Evolutionary conservation across 2,797 vertebrate species (phyloP), one percentile per base, ranked within the genome.

Genomic region (Argyrosomus regius): DNA sequence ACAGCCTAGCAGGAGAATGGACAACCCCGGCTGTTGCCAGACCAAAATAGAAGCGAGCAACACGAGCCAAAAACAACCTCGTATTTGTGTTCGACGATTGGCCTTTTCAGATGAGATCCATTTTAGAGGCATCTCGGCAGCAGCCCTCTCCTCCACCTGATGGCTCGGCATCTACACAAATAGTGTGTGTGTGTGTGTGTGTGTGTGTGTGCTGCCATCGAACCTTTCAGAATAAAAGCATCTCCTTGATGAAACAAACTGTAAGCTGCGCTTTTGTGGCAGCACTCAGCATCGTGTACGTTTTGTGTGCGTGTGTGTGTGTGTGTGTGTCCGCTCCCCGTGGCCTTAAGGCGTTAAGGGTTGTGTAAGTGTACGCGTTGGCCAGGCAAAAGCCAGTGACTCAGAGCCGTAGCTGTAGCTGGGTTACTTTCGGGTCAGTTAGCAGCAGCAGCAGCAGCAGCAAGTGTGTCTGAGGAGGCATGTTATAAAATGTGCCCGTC

Each of bases 381-480:
- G 83, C 78, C 86, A 80, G 86, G 89, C 84, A 83, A 75, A 39
- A 94, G 92, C 88, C 88, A 85, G 86, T 93, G 92, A 91, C 88
- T 92, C 88, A 90, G 90, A 93, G 90, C 72, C 50, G 84, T 88
- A 93, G 93, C 92, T 88, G 87, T 86, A 89, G 88, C 92, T 87
- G 88, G 78, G 85, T 95, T 94, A 92, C 90, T 94, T 91, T 93
- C 94, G 90, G 94, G 94, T 95, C 95, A 95, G 92, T 93, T 94
- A 92, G 91, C 95, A 91, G 87, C 90, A 85, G 89, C 31, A 92
- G 91, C 31, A 92, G 91, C 95, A 91, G 86, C 90, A 85, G 89
- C 89, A 75, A 89, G 89, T 88, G 88, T 46, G 86, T 93, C 87
- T 94, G 91, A 94, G 87, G 85, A 92, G 87, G 85, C 88, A 91